Percentiles rank a stretch among this genome's conserved stretches.
Conservation (phyloP, 2,888 invertebrate species). For the Tetragonisca angustula region DNA sequence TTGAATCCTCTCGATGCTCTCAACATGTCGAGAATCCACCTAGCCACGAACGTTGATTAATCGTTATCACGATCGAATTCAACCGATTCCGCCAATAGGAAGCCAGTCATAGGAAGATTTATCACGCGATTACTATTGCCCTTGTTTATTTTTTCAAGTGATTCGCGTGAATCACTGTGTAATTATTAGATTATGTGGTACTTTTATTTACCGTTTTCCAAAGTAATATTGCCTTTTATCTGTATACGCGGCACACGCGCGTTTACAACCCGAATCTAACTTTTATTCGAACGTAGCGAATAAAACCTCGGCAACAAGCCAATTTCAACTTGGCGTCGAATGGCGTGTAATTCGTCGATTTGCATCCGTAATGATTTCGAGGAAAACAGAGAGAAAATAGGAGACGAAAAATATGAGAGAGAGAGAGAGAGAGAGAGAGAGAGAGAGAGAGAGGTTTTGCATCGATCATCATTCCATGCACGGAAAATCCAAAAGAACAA, state of each 20-base stretch:
- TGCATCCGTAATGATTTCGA: background rate
- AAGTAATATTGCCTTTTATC: background rate
- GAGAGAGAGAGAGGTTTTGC: background rate
- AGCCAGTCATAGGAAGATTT: background rate
- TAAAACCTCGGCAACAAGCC: conserved; percentile 26
- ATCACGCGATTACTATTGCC: background rate
- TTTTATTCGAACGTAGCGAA: conserved; percentile 10
- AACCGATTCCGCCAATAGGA: too few species aligned
- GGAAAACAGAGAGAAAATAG: background rate
- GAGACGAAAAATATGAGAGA: background rate
- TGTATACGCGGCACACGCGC: background rate
- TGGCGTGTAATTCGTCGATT: background rate
- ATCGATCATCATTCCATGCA: background rate
- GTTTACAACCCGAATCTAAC: conserved; percentile 5
- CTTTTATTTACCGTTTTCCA: background rate
- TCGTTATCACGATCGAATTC: background rate
- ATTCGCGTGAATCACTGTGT: too few species aligned
- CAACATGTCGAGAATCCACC: background rate
- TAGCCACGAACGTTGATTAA: background rate
- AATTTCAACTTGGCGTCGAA: conserved; percentile 17
- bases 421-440: too few species aligned
- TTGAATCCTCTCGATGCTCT: conserved; percentile 18
- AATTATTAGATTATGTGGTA: background rate
- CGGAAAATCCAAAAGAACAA: background rate
- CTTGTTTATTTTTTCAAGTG: too few species aligned